A percentile compares a stretch with the other conserved stretches of the same genome.
These are phyloP conservation scores for Malurus cyaneus DNA, from an alignment of 2,113 vertebrate genomes.

Conservation along the genomic window DNA sequence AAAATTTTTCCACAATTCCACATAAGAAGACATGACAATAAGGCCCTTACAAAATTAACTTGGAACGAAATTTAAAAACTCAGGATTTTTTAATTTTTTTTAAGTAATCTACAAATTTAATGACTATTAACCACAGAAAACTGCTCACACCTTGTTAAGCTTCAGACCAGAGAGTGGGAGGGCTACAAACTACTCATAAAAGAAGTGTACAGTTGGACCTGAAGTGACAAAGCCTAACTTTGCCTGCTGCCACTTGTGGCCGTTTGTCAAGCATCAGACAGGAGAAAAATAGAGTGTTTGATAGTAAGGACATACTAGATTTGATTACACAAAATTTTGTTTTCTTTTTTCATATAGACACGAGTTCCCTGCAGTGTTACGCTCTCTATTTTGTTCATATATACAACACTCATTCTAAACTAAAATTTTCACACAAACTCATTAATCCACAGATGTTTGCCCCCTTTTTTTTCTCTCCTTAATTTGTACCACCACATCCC, in stretches of 20 bases:
- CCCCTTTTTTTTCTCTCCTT: not conserved
- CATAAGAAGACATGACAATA: not conserved
- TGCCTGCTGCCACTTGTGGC: not conserved
- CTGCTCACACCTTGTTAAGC: fast-evolving
- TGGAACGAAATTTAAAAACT: not conserved
- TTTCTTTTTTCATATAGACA: not conserved
- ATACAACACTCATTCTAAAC: not conserved
- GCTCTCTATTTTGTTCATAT: not conserved
- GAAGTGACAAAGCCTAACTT: not conserved
- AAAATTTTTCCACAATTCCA: not conserved
- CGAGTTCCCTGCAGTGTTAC: not conserved
- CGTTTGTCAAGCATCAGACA: not conserved
- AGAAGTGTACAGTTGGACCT: not conserved
- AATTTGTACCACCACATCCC: not conserved
- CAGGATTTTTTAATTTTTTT: not conserved
- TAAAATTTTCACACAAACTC: not conserved
- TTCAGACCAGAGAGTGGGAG: not conserved
- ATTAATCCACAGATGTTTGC: not conserved
- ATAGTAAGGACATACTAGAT: not conserved
- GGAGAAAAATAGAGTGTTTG: not conserved
- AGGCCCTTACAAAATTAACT: not conserved
- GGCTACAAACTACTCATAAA: not conserved
- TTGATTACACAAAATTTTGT: not conserved
- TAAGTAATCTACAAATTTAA: not conserved
- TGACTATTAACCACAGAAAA: not conserved